Evolutionary conservation across 2,113 vertebrate species (phyloP), one percentile per base, ranked within the genome.

Genomic region (Zapus hudsonius): DNA sequence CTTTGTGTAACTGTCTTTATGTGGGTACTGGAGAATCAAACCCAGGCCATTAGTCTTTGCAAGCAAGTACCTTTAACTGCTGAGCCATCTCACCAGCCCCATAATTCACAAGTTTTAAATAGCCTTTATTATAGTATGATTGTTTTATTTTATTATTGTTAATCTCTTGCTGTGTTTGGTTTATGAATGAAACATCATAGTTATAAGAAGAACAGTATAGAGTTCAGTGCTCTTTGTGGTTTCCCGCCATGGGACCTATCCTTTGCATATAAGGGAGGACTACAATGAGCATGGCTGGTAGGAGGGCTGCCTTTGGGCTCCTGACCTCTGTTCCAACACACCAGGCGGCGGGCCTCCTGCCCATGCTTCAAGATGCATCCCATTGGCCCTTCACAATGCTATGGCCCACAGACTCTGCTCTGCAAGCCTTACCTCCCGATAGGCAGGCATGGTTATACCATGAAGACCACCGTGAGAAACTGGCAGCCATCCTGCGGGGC

Each of bases 351-450:
- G 98, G 98, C 42, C 93, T 99, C 92, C 95, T 99, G 69, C 97
- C 98, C 2, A 70, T 99, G 91, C 80, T 99, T 1, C 94, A 70
- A 36, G 96, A 98, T 87, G 25, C 22, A 0, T 13, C 91, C 84
- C 98, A 99, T 3, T 98, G 98, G 88, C 99, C 99, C 3, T 97
- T 99, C 97, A 99, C 99, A 22, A 98, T 99, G 97, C 98, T 99
- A 95, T 99, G 99, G 99, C 99, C 99, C 47, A 99, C 99, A 15
- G 98, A 99, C 80, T 23, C 97, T 0, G 99, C 98, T 0, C 98
- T 99, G 61, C 89, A 64, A 1, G 96, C 98, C 42, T 98, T 99
- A 89, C 95, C 99, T 0, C 96, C 97, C 1, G 98, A 98, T 6
- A 97, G 97, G 66, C 98, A 98, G 96, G 98, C 74, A 92, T 99